Evolutionary conservation across 92 coral and sea anemone species (phyloP).

Genomic region (Hydrozoanthus gracilis): DNA sequence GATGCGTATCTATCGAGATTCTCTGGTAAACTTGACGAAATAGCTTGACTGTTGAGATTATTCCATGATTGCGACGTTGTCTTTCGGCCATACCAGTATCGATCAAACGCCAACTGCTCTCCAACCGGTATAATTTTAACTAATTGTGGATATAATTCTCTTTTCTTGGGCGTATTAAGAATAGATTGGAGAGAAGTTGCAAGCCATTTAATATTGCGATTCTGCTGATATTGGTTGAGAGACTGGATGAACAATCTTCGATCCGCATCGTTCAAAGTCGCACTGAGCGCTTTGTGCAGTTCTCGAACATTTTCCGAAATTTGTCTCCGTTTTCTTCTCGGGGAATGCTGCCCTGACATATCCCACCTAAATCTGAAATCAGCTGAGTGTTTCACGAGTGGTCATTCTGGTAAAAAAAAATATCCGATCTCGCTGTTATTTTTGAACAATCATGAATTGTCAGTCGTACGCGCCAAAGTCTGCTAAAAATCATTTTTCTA

Average conservation of each 20-base stretch:
- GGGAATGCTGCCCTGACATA: constrained; percentile 37
- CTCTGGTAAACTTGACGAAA: constrained; percentile 76
- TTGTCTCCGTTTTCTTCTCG: constrained; percentile 61
- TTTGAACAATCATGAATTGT: not conserved
- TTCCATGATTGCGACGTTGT: constrained; percentile 63
- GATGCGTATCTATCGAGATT: constrained; percentile 64
- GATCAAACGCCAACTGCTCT: constrained; percentile 73
- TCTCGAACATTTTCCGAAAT: constrained; percentile 83
- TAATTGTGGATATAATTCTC: constrained; percentile 87
- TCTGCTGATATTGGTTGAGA: constrained; percentile 85
- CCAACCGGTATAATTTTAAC: constrained; percentile 78
- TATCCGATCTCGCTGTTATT: not conserved
- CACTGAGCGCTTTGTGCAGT: constrained; percentile 63
- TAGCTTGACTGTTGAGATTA: constrained; percentile 54
- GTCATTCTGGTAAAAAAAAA: not conserved
- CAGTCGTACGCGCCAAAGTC: constrained; percentile 7
- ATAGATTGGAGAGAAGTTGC: constrained; percentile 73
- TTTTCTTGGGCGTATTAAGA: constrained; percentile 79
- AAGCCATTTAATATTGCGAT: constrained; percentile 74
- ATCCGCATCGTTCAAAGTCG: constrained; percentile 77
- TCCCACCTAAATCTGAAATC: not conserved
- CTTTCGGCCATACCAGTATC: constrained; percentile 67
- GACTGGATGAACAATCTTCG: constrained; percentile 82
- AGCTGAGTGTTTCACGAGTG: not conserved
- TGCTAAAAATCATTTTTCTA: not conserved